phyloP scores from a whole-genome alignment of 2,888 invertebrate genomes.

The Drosophila pegasa region DNA sequence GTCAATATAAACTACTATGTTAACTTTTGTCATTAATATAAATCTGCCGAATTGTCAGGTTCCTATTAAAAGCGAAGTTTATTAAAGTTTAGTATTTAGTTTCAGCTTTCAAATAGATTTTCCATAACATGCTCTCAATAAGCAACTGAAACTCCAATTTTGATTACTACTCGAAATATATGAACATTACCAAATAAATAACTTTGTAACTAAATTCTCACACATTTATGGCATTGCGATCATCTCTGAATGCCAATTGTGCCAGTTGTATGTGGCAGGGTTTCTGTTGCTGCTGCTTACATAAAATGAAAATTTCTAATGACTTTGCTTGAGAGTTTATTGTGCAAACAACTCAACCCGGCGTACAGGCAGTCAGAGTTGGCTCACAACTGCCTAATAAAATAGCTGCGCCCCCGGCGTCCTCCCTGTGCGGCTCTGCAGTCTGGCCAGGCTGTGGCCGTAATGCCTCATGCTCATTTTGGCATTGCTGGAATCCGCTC shows the following conservation, averaged over 20 bases:
- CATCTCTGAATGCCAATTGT: conserved; percentile 28
- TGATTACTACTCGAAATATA: no score
- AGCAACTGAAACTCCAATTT: no score
- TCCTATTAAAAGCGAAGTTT: background rate
- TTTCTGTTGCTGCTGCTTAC: conserved; percentile 56
- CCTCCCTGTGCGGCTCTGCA: background rate
- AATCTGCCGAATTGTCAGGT: background rate
- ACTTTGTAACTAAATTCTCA: background rate
- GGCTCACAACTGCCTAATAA: conserved; percentile 32
- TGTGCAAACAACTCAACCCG: conserved; percentile 53
- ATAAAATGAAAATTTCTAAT: conserved; percentile 78
- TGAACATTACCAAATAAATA: background rate
- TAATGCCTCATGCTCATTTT: conserved; percentile 50
- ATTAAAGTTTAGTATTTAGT: background rate
- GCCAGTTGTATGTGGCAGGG: conserved; percentile 12
- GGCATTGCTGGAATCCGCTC: conserved; percentile 38
- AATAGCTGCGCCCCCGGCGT: conserved; percentile 19
- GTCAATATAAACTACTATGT: background rate
- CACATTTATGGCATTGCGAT: conserved; percentile 3
- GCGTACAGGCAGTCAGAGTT: conserved; percentile 5
- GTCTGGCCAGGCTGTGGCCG: conserved; percentile 8
- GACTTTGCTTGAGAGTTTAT: conserved; percentile 69
- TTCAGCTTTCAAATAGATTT: background rate
- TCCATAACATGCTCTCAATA: background rate
- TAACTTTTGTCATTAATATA: background rate